Base-by-base conservation (phyloP, 2,888 invertebrate species). In the Caenorhabditis zanzibari region DNA sequence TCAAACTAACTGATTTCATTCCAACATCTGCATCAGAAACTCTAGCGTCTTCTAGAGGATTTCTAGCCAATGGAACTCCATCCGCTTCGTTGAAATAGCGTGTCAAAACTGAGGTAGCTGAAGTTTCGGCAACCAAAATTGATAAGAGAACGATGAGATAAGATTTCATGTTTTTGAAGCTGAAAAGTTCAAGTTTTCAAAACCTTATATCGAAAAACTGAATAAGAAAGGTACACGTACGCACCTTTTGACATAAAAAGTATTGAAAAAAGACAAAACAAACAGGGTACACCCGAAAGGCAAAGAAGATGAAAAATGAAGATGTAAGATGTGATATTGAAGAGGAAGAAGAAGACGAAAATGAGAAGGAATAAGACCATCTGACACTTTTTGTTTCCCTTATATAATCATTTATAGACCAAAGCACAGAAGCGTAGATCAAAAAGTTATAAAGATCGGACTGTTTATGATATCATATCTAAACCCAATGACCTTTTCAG, bases 21-120 rank as follows among this genome's bases (percentile, higher is more conserved):
- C 82, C 82, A n/a, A 82, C 82, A 49, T 82, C 82, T 0, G 82
- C 82, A 69, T 79, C 82, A 24, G 82, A 82, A 22, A 82, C 82
- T 41, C 82, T 41, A 5, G 59, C 68, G 26, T 82, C 82, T 68
- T 82, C 82, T 0, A n/a, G n/a, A 9, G 77, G 63, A 38, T 49
- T 61, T 19, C 72, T 59, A 1, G 22, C 38, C 26, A 82, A 22
- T 22, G 82, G 82, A 19, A 56, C 49, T 1, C 77, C 82, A 47
- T 73, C 77, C 22, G 73, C 77, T 49, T 74, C 77, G 38, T 54
- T 66, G 58, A 79, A 82, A 52, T 74, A 82, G 3, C 82, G 73
- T n/a, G 61, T 59, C 32, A 82, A 44, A 9, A 82, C 54, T 0
- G 82, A 82, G 14, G 35, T 73, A 14, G 76, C 44, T 14, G 54